Percentiles rank a stretch among this genome's conserved stretches.
Conservation (phyloP, 2,888 invertebrate genomes). For the Pandemis heparana region DNA sequence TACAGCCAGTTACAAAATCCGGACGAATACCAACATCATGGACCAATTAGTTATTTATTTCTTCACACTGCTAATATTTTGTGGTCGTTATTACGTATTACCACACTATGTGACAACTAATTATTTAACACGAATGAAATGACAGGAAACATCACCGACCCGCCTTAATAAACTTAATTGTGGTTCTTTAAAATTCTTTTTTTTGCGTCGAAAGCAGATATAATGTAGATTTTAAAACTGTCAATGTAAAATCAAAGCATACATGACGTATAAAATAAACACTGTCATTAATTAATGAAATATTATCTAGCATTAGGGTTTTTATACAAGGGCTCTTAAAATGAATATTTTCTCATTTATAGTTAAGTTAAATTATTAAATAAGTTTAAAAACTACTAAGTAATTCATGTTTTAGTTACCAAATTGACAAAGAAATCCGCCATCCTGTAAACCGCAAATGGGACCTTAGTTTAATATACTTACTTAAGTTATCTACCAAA, state of each 20-base stretch:
- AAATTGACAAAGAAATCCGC: too few relatives aligned
- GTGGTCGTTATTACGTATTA: neutral
- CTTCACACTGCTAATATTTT: conserved; percentile 6
- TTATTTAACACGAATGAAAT: conserved; percentile 7
- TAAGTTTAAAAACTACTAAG: too few relatives aligned
- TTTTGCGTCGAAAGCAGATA: neutral
- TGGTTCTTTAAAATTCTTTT: neutral
- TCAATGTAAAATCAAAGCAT: conserved; percentile 10
- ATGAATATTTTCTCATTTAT: too few relatives aligned
- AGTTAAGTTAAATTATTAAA: too few relatives aligned
- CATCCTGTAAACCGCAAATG: too few relatives aligned
- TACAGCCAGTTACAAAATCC: neutral
- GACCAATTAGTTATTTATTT: conserved; percentile 2
- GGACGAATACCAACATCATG: neutral
- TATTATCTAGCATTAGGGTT: neutral
- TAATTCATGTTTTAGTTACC: too few relatives aligned
- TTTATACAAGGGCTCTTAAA: neutral
- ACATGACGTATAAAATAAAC: neutral
- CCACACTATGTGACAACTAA: neutral
- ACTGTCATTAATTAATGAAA: neutral
- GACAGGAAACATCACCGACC: conserved; percentile 11
- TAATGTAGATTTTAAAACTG: conserved; percentile 1
- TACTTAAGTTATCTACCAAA: too few relatives aligned
- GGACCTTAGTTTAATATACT: too few relatives aligned
- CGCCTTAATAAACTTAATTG: neutral